A percentile compares a stretch with the other conserved stretches of the same genome.
phyloP scores from a whole-genome alignment of 2,797 vertebrate genomes.

The Nyctibius grandis region DNA sequence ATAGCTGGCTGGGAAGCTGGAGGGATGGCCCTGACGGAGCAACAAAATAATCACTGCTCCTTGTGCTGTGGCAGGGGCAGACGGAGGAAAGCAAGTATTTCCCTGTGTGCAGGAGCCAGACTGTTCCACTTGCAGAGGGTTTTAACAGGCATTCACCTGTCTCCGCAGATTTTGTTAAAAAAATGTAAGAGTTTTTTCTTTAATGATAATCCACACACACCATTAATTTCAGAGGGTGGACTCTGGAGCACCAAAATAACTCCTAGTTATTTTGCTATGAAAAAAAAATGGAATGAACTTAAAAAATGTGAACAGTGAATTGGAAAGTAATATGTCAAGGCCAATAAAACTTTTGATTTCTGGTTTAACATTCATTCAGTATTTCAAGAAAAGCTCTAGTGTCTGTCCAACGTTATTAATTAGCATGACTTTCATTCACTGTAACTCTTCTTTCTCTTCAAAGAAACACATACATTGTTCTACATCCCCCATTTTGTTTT shows the following conservation, averaged over 20 bases:
- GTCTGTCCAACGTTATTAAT: background rate
- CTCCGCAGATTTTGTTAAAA: background rate
- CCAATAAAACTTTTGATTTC: constrained; percentile 51
- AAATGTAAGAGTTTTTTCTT: background rate
- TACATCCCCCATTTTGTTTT: constrained; percentile 15
- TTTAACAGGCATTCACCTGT: background rate
- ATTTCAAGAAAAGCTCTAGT: background rate
- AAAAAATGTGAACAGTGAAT: constrained; percentile 26
- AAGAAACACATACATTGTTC: constrained; percentile 16
- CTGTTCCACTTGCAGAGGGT: background rate
- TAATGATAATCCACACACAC: background rate
- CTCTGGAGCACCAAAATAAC: background rate
- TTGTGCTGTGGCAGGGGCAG: background rate
- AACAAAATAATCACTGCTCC: background rate
- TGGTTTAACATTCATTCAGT: constrained; percentile 39
- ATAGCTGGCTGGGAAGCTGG: background rate
- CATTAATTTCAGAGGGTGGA: background rate
- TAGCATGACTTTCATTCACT: constrained; percentile 15
- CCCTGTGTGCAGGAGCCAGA: accelerated
- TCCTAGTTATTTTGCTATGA: constrained; percentile 12
- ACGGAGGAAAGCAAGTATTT: background rate
- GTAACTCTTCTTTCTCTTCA: constrained; percentile 21
- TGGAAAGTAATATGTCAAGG: constrained; percentile 24
- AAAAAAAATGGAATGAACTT: constrained; percentile 17
- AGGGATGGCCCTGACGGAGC: background rate